Evolutionary conservation across 2,113 vertebrate species (phyloP).

Genomic region (Neolamprologus devosi): DNA sequence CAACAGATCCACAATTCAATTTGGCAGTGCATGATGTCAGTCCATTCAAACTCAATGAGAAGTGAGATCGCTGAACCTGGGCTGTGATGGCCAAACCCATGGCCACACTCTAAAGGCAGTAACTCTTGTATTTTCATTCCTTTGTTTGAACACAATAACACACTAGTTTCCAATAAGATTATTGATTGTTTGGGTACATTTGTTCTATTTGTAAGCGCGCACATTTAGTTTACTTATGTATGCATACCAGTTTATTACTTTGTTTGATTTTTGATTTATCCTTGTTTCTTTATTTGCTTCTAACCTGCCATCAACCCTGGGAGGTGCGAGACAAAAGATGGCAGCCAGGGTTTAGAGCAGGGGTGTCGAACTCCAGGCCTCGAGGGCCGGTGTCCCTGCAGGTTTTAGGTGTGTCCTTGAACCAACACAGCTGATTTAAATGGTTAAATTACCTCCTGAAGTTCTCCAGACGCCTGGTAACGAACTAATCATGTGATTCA

Average conservation of each 20-base stretch:
- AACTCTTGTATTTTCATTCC: not conserved
- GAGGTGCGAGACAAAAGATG: not conserved
- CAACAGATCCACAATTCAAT: not conserved
- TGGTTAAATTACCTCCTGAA: no score
- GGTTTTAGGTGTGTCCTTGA: no score
- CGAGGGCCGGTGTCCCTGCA: no score
- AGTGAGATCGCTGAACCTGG: not conserved
- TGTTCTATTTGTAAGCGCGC: not conserved
- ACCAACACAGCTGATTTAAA: no score
- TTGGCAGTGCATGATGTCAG: not conserved
- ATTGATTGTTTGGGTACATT: not conserved
- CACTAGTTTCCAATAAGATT: not conserved
- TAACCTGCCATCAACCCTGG: not conserved
- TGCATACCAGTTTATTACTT: not conserved
- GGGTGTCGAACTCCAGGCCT: no score
- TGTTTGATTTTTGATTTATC: not conserved
- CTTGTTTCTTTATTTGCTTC: not conserved
- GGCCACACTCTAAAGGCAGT: not conserved
- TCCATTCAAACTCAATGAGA: not conserved
- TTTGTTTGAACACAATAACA: not conserved
- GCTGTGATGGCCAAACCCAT: not conserved
- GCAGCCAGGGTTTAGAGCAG: rapidly evolving
- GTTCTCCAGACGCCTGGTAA: no score
- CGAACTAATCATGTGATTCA: no score
- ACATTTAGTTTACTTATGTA: not conserved